Percentiles rank a stretch among this genome's conserved stretches.
These are phyloP conservation scores for Acipenser oxyrinchus DNA, from an alignment of 2,797 vertebrate genomes.

Conservation along the genomic window DNA sequence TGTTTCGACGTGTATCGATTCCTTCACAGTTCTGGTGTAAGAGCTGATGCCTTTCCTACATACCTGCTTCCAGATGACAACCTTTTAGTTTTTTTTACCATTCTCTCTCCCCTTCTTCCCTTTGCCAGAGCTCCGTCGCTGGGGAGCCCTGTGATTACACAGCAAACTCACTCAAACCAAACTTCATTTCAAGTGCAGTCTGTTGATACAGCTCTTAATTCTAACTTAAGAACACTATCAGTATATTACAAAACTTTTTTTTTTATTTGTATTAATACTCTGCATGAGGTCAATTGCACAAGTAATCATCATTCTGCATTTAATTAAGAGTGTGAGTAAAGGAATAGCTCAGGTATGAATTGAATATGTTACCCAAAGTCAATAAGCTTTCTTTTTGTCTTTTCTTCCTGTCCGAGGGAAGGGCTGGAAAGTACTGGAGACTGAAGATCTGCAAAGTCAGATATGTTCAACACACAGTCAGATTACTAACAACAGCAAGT, in stretches of 20 bases:
- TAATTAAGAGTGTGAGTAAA: too few species aligned
- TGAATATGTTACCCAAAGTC: constrained; percentile 62
- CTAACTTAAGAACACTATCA: too few species aligned
- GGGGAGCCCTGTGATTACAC: constrained; percentile 51
- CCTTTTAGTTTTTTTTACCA: constrained; percentile 52
- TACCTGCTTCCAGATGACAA: constrained; percentile 68
- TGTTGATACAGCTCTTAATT: too few species aligned
- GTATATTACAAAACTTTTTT: too few species aligned
- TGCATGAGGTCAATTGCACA: too few species aligned
- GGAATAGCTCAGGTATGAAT: too few species aligned
- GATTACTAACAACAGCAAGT: too few species aligned
- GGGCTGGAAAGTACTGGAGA: constrained; percentile 49
- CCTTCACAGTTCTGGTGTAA: too few species aligned
- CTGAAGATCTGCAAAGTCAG: constrained; percentile 41
- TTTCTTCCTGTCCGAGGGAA: constrained; percentile 53
- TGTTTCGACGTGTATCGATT: too few species aligned
- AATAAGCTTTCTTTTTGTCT: constrained; percentile 55
- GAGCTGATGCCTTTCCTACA: too few species aligned
- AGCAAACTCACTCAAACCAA: constrained; percentile 17
- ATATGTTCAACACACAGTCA: neutral
- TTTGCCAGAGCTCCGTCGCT: constrained; percentile 53
- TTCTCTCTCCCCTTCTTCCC: constrained; percentile 57
- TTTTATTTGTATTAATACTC: too few species aligned
- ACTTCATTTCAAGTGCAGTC: neutral
- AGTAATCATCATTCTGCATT: too few species aligned